A percentile compares a stretch with the other conserved stretches of the same genome.
Conservation (phyloP, 2,888 invertebrate genomes). For the Poecilobothrus nobilitatus region DNA sequence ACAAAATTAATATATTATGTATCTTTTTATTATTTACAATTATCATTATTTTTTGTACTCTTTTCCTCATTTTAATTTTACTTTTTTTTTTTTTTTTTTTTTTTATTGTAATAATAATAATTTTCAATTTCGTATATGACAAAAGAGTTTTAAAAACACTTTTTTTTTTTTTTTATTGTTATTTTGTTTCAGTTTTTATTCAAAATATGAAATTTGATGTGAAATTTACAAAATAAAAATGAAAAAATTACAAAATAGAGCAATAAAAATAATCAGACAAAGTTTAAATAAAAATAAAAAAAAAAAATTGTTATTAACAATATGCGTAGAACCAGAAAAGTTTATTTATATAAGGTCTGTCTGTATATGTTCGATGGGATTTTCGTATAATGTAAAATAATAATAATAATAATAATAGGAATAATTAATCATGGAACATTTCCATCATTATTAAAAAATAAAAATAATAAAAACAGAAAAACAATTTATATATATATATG, state of each 20-base stretch:
- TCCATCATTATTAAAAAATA: constrained; percentile 2
- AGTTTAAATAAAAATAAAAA: not conserved
- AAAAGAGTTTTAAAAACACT: not conserved
- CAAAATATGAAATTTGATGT: constrained; percentile 6
- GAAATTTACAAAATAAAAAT: not conserved
- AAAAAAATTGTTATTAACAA: not conserved
- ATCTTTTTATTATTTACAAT: too few species aligned
- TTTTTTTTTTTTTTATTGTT: not conserved
- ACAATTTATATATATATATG: too few species aligned
- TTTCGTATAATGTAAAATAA: not conserved
- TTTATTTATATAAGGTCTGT: not conserved
- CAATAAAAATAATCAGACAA: too few species aligned
- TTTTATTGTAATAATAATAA: not conserved
- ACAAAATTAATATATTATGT: too few species aligned
- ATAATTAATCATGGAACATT: not conserved
- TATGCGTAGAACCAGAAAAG: not conserved
- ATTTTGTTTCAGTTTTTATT: not conserved
- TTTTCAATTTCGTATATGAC: not conserved
- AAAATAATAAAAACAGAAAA: not conserved
- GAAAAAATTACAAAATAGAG: not conserved
- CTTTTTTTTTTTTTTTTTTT: too few species aligned
- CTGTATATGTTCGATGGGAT: not conserved
- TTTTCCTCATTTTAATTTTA: too few species aligned
- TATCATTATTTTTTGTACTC: too few species aligned
- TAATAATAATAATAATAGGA: not conserved